Conservation (phyloP, 2,888 invertebrate species). For the Epistrophe grossulariae region DNA sequence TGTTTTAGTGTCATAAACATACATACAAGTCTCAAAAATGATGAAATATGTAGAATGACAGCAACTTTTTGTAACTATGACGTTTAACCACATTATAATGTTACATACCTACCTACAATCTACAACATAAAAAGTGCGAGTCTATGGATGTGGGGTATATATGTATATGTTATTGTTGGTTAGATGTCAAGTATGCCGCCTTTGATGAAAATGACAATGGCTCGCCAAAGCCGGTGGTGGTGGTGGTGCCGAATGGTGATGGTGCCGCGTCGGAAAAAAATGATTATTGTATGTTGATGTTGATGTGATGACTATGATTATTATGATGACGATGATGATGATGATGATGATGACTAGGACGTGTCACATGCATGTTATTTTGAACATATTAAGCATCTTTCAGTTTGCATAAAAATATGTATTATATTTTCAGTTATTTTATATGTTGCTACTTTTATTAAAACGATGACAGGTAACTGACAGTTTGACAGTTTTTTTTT, state of each 20-base stretch:
- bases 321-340: too few relatives aligned
- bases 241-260: neutral
- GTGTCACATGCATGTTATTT: conserved; percentile 64
- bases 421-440: neutral
- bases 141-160: conserved; percentile 11
- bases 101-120: neutral
- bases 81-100: conserved; percentile 27
- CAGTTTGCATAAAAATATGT: conserved; percentile 26
- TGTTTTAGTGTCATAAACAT: conserved; percentile 19
- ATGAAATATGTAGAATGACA: conserved; percentile 52
- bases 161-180: conserved; percentile 3
- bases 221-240: conserved; percentile 3
- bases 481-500: conserved; percentile 68
- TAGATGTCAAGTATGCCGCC: conserved; percentile 67
- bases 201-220: conserved; percentile 70
- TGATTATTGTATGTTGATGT: conserved; percentile 36
- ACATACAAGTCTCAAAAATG: conserved; percentile 38
- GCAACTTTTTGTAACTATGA: conserved; percentile 47
- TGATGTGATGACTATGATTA: conserved; percentile 38
- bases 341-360: conserved; percentile 27
- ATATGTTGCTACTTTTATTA: conserved; percentile 41
- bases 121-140: conserved; percentile 15
- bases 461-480: conserved; percentile 70
- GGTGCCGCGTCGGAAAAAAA: neutral
- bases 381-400: conserved; percentile 46